Percentiles rank a stretch among this genome's conserved stretches.
Conservation (phyloP, 2,888 invertebrate species). For the Leucoma salicis region DNA sequence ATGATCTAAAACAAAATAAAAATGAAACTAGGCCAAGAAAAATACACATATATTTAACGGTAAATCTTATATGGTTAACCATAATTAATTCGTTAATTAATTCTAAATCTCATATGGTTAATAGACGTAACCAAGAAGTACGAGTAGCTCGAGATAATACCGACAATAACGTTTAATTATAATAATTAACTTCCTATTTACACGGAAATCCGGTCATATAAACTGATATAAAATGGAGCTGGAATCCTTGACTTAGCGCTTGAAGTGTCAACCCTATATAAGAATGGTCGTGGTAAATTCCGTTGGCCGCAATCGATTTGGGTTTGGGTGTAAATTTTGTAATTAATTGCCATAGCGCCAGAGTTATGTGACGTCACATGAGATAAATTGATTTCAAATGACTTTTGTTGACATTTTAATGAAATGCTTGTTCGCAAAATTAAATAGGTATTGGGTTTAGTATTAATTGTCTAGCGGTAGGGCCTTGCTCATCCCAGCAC, state of each 20-base stretch:
- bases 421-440: not conserved
- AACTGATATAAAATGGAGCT: not conserved
- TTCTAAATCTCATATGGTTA: too few relatives aligned
- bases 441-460: not conserved
- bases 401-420: slow-evolving; percentile 13
- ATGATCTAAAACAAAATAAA: too few relatives aligned
- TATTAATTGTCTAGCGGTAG: too few relatives aligned
- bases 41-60: too few relatives aligned
- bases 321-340: slow-evolving; percentile 47
- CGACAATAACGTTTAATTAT: not conserved
- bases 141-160: not conserved
- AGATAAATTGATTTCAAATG: slow-evolving; percentile 19
- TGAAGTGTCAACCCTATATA: slow-evolving; percentile 23
- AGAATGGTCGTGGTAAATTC: slow-evolving; percentile 34
- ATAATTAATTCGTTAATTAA: too few relatives aligned
- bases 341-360: slow-evolving; percentile 45
- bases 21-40: too few relatives aligned
- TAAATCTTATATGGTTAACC: too few relatives aligned
- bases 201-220: slow-evolving; percentile 10
- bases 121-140: too few relatives aligned
- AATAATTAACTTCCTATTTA: not conserved
- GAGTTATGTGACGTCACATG: slow-evolving; percentile 50
- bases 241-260: slow-evolving; percentile 4
- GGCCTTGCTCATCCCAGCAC: too few relatives aligned
- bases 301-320: slow-evolving; percentile 34